These are phyloP conservation scores for Sialia sialis DNA, from an alignment of 2,113 vertebrate genomes.

Conservation along the genomic window DNA sequence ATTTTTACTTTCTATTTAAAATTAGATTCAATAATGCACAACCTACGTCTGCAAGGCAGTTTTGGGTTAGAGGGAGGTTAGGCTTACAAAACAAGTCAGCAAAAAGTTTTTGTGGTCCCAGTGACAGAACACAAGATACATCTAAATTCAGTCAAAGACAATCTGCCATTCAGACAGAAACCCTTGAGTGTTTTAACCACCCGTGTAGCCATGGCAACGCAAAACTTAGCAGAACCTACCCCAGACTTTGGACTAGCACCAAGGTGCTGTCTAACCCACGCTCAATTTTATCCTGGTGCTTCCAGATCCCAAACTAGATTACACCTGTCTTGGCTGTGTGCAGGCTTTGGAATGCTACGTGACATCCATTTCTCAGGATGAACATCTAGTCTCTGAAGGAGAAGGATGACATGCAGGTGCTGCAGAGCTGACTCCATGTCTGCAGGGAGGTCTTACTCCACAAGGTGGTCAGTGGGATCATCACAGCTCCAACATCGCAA, in stretches of 20 bases:
- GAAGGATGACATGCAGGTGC: not conserved
- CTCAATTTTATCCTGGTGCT: not conserved
- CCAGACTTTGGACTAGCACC: not conserved
- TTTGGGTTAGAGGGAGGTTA: not conserved
- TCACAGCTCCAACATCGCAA: not conserved
- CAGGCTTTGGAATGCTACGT: not conserved
- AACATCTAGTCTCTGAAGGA: not conserved
- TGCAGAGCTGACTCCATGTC: accelerated
- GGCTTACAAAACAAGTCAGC: not conserved
- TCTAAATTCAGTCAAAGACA: not conserved
- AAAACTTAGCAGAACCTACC: not conserved
- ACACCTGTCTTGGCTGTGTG: not conserved
- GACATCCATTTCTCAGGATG: not conserved
- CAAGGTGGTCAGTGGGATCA: accelerated
- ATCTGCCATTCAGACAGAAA: not conserved
- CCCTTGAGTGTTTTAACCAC: not conserved
- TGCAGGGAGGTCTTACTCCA: accelerated
- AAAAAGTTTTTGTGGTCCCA: not conserved
- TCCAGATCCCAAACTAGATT: not conserved
- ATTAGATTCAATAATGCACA: not conserved
- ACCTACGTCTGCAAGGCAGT: not conserved
- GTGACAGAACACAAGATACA: not conserved
- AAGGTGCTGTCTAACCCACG: not conserved
- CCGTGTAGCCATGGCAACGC: not conserved
- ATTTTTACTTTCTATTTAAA: not conserved